These are phyloP conservation scores for Hemicrepidius hirtus DNA, from an alignment of 2,888 invertebrate genomes.

Conservation along the genomic window DNA sequence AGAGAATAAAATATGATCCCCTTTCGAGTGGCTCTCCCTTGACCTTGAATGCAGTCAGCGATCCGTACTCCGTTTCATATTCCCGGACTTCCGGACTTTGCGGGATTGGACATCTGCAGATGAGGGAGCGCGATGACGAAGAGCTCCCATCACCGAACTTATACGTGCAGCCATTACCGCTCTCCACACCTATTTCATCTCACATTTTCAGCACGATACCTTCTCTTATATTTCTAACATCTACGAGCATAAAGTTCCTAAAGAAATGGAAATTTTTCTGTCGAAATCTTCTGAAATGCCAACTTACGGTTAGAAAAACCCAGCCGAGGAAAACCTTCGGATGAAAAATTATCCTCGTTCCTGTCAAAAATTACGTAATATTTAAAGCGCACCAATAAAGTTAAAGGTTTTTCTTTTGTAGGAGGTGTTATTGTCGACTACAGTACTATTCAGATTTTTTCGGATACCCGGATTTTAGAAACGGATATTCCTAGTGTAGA, in stretches of 20 bases:
- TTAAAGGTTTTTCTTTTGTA: too few relatives aligned
- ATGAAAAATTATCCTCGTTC: neutral
- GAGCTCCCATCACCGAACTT: constrained; percentile 42
- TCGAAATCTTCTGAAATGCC: constrained; percentile 14
- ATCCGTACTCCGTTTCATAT: constrained; percentile 18
- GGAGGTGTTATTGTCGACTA: too few relatives aligned
- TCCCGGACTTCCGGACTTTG: constrained; percentile 20
- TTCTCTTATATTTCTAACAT: constrained; percentile 26
- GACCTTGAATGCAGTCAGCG: constrained; percentile 37
- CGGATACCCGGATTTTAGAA: too few relatives aligned
- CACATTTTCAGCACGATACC: constrained; percentile 27
- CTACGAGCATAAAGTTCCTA: constrained; percentile 17
- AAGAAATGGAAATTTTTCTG: constrained; percentile 25
- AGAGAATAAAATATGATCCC: constrained; percentile 39
- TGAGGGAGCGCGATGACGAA: constrained; percentile 40
- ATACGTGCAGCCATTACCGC: constrained; percentile 47
- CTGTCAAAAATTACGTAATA: neutral
- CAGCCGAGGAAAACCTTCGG: neutral
- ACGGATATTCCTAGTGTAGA: too few relatives aligned
- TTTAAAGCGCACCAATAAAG: too few relatives aligned
- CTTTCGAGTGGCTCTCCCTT: constrained; percentile 9
- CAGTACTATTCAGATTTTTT: too few relatives aligned
- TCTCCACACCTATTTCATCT: constrained; percentile 44
- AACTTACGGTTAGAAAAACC: neutral
- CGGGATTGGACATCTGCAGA: constrained; percentile 36